phyloP scores from a whole-genome alignment of 2,888 invertebrate species.

The Pristionchus mayeri region DNA sequence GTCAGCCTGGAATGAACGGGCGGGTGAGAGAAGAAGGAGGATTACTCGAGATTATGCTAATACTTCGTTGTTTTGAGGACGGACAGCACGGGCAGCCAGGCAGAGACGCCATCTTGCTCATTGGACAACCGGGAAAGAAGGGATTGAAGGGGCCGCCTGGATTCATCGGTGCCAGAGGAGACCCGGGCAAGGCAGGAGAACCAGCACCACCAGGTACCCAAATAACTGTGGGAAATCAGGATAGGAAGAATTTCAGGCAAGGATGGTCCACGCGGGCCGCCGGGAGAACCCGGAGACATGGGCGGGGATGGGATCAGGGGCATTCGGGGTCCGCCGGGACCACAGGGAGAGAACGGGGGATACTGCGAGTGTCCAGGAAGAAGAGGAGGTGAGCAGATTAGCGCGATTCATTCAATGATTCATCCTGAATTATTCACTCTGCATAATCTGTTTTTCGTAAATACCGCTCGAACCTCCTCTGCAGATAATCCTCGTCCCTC shows the following conservation, averaged over 20 bases:
- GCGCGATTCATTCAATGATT: no score
- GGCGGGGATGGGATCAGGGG: conserved; percentile 43
- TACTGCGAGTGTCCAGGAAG: conserved; percentile 51
- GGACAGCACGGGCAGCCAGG: conserved; percentile 48
- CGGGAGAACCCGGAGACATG: conserved; percentile 50
- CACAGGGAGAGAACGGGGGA: conserved; percentile 50
- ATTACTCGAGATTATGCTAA: not conserved
- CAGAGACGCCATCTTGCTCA: conserved; percentile 49
- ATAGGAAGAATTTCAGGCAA: conserved; percentile 34
- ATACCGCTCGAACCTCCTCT: not conserved
- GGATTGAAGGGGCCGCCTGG: conserved; percentile 48
- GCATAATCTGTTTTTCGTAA: not conserved
- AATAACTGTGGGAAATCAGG: not conserved
- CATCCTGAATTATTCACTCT: no score
- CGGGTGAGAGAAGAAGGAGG: not conserved
- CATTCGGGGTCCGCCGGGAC: conserved; percentile 39
- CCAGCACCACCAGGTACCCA: conserved; percentile 51
- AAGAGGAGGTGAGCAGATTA: not conserved
- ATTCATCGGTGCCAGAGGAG: conserved; percentile 51
- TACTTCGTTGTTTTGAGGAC: conserved; percentile 2
- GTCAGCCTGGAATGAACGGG: conserved; percentile 50
- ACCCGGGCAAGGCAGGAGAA: conserved; percentile 50
- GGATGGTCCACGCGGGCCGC: conserved; percentile 51
- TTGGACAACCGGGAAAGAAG: conserved; percentile 52
- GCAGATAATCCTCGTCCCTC: not conserved